Evolutionary conservation across 1,140 invertebrate genomes (phyloP).

Genomic region (Gyrodactylus salaris): DNA sequence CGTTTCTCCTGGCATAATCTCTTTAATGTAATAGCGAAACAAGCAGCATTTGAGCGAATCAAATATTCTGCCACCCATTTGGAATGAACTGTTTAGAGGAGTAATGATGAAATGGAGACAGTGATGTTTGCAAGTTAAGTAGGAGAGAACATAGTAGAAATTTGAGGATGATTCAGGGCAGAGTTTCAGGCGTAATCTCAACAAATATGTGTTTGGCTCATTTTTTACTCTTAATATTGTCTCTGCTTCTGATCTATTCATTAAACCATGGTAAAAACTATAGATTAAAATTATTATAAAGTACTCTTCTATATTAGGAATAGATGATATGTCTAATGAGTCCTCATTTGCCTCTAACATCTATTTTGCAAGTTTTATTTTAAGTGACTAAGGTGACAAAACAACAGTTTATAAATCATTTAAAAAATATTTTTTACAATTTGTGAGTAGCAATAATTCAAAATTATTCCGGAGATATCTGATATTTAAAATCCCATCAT

Average conservation of each 20-base stretch:
- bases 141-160: neutral
- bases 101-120: neutral
- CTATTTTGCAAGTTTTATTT: neutral
- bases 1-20: neutral
- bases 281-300: neutral
- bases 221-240: neutral
- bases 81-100: neutral
- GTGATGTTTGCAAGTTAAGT: neutral
- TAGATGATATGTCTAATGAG: neutral
- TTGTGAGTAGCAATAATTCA: no score
- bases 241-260: neutral
- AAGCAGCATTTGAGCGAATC: neutral
- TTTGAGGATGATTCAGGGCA: neutral
- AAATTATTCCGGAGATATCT: no score
- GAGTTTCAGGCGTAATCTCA: neutral
- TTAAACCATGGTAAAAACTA: neutral
- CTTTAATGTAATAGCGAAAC: neutral
- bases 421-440: no score
- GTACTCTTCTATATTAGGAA: neutral
- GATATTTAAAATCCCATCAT: no score
- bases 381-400: no score
- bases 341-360: neutral
- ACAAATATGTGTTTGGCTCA: neutral
- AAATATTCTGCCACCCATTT: neutral
- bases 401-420: no score